Conservation (phyloP, 2,113 vertebrate genomes). For the rat (Rattus norvegicus) region DNA sequence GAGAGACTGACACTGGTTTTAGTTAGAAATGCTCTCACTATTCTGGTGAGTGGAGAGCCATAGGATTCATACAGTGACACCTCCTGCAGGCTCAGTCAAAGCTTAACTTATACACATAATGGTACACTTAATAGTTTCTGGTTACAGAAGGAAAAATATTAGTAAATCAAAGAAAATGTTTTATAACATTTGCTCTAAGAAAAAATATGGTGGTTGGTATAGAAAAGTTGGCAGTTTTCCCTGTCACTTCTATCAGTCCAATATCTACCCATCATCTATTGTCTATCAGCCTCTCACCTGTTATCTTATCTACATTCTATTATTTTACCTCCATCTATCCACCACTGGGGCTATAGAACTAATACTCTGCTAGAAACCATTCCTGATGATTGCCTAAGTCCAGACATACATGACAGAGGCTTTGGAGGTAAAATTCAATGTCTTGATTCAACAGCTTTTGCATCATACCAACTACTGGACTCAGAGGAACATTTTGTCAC, state of each 20-base stretch:
- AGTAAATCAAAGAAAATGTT: constrained; percentile 37
- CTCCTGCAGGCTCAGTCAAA: not conserved
- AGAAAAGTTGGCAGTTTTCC: not conserved
- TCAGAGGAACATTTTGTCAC: not conserved
- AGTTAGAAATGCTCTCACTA: not conserved
- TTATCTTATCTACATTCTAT: not conserved
- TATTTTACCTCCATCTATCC: not conserved
- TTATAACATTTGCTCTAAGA: not conserved
- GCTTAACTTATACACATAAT: not conserved
- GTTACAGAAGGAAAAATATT: constrained; percentile 13
- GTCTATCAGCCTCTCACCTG: not conserved
- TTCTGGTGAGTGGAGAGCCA: not conserved
- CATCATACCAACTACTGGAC: not conserved
- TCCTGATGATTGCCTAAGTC: not conserved
- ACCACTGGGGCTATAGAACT: not conserved
- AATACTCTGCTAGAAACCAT: constrained; percentile 1
- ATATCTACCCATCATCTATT: not conserved
- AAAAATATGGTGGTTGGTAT: not conserved
- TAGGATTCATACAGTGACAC: not conserved
- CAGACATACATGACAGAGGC: not conserved
- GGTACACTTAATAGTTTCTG: not conserved
- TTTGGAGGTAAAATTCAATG: not conserved
- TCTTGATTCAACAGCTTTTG: not conserved
- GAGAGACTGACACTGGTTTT: not conserved
- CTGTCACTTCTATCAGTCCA: not conserved